Percentiles rank a stretch among this genome's conserved stretches.
Evolutionary conservation across 2,797 vertebrate species (phyloP).

Genomic region (Xenentodon cancila): DNA sequence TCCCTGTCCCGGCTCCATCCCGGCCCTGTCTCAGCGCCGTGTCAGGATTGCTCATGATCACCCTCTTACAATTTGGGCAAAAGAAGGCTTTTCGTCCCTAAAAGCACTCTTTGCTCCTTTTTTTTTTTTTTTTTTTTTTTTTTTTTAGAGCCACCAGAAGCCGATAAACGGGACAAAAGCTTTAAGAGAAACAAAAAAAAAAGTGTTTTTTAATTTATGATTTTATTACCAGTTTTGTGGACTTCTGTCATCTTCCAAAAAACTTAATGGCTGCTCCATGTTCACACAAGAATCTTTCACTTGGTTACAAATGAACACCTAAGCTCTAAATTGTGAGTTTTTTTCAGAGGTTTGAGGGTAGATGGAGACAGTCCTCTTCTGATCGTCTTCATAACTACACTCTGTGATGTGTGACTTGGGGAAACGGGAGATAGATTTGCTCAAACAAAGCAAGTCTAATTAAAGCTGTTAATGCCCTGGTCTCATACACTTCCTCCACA

Average conservation of each 20-base stretch:
- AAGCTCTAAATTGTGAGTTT: conserved; percentile 57
- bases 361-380: conserved; percentile 47
- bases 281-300: conserved; percentile 68
- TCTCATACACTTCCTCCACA: conserved; percentile 56
- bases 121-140: too few species aligned
- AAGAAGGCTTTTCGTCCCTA: conserved; percentile 44
- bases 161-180: conserved; percentile 48
- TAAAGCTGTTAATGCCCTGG: conserved; percentile 64
- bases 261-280: conserved; percentile 58
- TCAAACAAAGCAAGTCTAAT: conserved; percentile 70
- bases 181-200: conserved; percentile 69
- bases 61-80: conserved; percentile 63
- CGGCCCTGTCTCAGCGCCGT: too few species aligned
- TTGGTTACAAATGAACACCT: conserved; percentile 69
- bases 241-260: conserved; percentile 60
- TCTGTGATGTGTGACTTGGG: conserved; percentile 72
- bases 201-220: conserved; percentile 58
- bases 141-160: conserved; percentile 50
- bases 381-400: conserved; percentile 65
- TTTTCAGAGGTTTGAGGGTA: conserved; percentile 74
- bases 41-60: conserved; percentile 69
- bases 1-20: too few species aligned
- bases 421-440: conserved; percentile 58
- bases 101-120: conserved; percentile 38
- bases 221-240: conserved; percentile 60